A percentile compares a stretch with the other conserved stretches of the same genome.
Conservation (phyloP, 2,797 vertebrate species). For the Heteromormyrus szaboi region DNA sequence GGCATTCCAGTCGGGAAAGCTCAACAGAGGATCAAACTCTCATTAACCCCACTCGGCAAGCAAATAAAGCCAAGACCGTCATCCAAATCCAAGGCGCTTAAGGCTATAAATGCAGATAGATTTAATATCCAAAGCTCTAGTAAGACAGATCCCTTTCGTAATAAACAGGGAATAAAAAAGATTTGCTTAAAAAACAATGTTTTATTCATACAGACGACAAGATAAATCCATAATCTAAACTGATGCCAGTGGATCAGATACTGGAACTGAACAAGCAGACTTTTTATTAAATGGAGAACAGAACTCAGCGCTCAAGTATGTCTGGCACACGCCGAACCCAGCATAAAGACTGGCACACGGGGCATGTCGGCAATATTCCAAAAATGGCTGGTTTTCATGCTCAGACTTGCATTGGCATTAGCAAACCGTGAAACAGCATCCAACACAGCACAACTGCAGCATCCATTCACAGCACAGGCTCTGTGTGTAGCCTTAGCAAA, state of each 20-base stretch:
- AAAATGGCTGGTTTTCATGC: neutral
- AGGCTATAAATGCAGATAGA: neutral
- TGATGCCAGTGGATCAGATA: neutral
- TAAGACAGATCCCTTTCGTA: neutral
- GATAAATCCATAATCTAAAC: conserved; percentile 3
- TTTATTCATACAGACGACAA: neutral
- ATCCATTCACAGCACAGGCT: neutral
- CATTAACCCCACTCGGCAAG: neutral
- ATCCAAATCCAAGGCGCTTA: neutral
- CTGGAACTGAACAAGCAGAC: neutral
- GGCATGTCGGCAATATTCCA: neutral
- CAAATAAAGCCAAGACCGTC: neutral
- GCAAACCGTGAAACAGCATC: neutral
- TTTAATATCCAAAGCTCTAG: neutral
- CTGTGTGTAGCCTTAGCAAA: neutral
- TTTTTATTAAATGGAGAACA: conserved; percentile 4
- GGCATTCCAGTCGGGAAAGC: neutral
- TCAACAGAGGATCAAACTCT: neutral
- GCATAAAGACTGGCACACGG: neutral
- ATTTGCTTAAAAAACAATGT: neutral
- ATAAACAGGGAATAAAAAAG: neutral
- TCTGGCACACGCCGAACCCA: neutral
- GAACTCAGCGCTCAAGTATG: neutral
- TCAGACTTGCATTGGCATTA: neutral
- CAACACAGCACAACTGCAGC: neutral